Conservation (phyloP, 1,140 invertebrate genomes). For the Drosophila nasuta region DNA sequence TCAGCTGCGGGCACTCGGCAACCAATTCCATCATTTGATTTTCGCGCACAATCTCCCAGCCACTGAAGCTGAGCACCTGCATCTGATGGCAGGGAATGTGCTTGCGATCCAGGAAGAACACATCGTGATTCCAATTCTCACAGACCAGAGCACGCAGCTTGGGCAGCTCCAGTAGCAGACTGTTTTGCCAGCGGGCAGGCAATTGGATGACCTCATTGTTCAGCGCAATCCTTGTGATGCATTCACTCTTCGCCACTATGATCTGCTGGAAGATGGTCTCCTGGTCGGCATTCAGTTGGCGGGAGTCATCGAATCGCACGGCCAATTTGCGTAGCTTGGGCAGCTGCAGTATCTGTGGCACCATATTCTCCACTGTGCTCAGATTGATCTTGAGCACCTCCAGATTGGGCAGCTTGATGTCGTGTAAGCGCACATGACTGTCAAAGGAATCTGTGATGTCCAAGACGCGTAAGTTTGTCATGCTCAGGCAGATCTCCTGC, state of each 20-base stretch:
- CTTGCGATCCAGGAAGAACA: constrained; percentile 63
- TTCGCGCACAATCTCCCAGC: constrained; percentile 66
- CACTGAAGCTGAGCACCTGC: constrained; percentile 68
- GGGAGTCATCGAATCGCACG: constrained; percentile 63
- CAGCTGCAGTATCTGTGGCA: constrained; percentile 60
- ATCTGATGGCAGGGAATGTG: constrained; percentile 69
- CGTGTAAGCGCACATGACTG: constrained; percentile 51
- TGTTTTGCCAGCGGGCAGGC: constrained; percentile 62
- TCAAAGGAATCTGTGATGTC: constrained; percentile 73
- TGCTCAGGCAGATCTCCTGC: constrained; percentile 64
- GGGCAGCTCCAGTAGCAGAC: constrained; percentile 61
- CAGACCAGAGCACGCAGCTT: constrained; percentile 60
- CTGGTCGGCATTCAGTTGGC: constrained; percentile 61
- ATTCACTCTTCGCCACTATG: constrained; percentile 66
- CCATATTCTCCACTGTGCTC: constrained; percentile 59
- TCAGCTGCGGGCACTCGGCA: constrained; percentile 53
- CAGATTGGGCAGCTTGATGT: constrained; percentile 66
- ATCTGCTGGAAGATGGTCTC: constrained; percentile 76
- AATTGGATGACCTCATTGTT: constrained; percentile 74
- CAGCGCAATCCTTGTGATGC: constrained; percentile 61
- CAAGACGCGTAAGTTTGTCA: constrained; percentile 52
- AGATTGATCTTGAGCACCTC: constrained; percentile 72
- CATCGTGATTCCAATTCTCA: constrained; percentile 70
- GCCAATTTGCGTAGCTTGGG: constrained; percentile 63
- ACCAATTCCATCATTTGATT: constrained; percentile 59